Base-by-base conservation (phyloP, 2,888 invertebrate genomes). In the Endotricha flammealis region DNA sequence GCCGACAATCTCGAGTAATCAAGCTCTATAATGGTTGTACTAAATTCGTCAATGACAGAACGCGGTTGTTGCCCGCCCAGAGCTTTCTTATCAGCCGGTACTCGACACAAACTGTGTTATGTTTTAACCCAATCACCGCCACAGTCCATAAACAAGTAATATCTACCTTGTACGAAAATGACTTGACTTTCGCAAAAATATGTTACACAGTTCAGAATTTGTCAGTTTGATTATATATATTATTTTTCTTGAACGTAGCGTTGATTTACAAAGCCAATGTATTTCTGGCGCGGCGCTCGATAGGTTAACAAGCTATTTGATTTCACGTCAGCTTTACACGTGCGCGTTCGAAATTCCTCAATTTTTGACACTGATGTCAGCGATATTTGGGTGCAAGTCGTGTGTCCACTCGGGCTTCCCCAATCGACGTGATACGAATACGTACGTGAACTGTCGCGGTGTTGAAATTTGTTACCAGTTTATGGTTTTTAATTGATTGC, bases 351-450 rank as follows among this genome's bases (percentile, higher is more conserved):
- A 53, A 57, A 65, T 64, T 58, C 55, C 46, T 54, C 43, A 48
- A 46, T 57, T 57, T 64, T 55, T 46, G 50, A 41, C 54, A 60
- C 64, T 76, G 75, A 75, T 77, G 75, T 78, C 70, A 75, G 60
- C 57, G 33, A 57, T 64, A 73, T 79, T 72, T 68, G 62, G 61
- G 66, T 70, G 70, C 64, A 50, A 49, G 57, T 60, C 68, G 59
- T 64, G 64, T 63, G 56, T 63, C 53, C 60, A 56, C 49, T 48
- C 50, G 72, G 77, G 72, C 69, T 73, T 73, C 68, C 73, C 74
- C 76, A 59, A 33, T 36, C 60, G 51, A 63, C 82, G 79, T 77
- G 82, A 65, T 52, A 33, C 32, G 79, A 63, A 71, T 79, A 36
- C 48, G 32, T 38, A 52, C 41, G 36, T 39, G n/a, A 8, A 7